Evolutionary conservation across 2,888 invertebrate species (phyloP).

Genomic region (Coenonympha arcania): DNA sequence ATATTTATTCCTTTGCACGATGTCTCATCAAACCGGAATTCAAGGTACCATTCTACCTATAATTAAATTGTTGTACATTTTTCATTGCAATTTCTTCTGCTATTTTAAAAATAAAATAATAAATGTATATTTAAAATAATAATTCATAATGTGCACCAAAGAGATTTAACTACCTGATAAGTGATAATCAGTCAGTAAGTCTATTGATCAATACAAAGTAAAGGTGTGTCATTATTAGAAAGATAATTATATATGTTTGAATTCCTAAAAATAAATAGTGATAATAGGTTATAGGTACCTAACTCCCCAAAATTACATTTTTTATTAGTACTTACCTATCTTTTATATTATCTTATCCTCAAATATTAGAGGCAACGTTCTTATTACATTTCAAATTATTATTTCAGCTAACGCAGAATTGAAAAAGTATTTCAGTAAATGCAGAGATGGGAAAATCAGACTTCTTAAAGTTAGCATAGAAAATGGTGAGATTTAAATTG

Average conservation of each 20-base stretch:
- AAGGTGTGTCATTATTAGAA: slow-evolving; percentile 6
- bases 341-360: too few relatives aligned
- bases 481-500: slow-evolving; percentile 77
- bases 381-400: neutral
- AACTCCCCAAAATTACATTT: too few relatives aligned
- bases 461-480: slow-evolving; percentile 88
- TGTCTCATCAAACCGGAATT: slow-evolving; percentile 95
- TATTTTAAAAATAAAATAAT: neutral
- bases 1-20: slow-evolving; percentile 45
- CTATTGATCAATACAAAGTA: neutral
- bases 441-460: slow-evolving; percentile 85
- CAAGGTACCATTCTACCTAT: slow-evolving; percentile 75
- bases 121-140: neutral
- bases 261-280: too few relatives aligned
- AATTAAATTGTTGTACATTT: neutral
- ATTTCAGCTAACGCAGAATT: slow-evolving; percentile 86
- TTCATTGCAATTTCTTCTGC: neutral
- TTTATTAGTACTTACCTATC: too few relatives aligned
- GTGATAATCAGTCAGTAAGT: neutral
- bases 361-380: neutral
- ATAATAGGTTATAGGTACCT: too few relatives aligned
- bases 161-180: neutral
- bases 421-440: slow-evolving; percentile 86
- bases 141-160: neutral
- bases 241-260: too few relatives aligned